Conservation (phyloP, 2,888 invertebrate genomes). For the Philereme transversata region DNA sequence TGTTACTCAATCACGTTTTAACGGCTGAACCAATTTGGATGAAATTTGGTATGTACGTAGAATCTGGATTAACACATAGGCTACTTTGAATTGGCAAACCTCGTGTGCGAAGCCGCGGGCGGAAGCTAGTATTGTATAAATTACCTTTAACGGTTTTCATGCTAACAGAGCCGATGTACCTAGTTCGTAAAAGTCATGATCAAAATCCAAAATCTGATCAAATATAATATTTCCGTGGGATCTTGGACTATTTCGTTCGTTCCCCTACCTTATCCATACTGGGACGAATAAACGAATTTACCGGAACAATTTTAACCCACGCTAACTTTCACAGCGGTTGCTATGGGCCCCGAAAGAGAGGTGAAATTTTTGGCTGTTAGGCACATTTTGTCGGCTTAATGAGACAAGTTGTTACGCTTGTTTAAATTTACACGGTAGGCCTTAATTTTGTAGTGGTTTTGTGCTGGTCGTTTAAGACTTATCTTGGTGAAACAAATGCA, state of each 20-base stretch:
- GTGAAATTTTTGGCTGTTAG: conserved; percentile 56
- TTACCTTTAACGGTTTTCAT: too few species aligned
- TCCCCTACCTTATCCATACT: conserved; percentile 55
- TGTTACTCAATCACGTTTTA: too few species aligned
- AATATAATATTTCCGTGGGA: too few species aligned
- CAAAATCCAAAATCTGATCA: too few species aligned
- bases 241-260: conserved; percentile 46
- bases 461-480: conserved; percentile 22
- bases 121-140: too few species aligned
- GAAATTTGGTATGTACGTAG: too few species aligned
- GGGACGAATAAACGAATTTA: conserved; percentile 76
- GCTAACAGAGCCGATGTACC: too few species aligned
- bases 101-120: too few species aligned
- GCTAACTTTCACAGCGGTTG: conserved; percentile 58
- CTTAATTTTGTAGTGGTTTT: conserved; percentile 32
- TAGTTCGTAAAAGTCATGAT: too few species aligned
- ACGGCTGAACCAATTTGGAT: too few species aligned
- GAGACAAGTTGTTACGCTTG: conserved; percentile 57
- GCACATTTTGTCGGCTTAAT: conserved; percentile 49
- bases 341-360: conserved; percentile 47
- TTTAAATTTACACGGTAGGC: conserved; percentile 47
- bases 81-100: too few species aligned
- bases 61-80: too few species aligned
- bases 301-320: conserved; percentile 76
- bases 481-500: conserved; percentile 11